These are phyloP conservation scores for Sturmia bella DNA, from an alignment of 2,888 invertebrate species.

Conservation along the genomic window DNA sequence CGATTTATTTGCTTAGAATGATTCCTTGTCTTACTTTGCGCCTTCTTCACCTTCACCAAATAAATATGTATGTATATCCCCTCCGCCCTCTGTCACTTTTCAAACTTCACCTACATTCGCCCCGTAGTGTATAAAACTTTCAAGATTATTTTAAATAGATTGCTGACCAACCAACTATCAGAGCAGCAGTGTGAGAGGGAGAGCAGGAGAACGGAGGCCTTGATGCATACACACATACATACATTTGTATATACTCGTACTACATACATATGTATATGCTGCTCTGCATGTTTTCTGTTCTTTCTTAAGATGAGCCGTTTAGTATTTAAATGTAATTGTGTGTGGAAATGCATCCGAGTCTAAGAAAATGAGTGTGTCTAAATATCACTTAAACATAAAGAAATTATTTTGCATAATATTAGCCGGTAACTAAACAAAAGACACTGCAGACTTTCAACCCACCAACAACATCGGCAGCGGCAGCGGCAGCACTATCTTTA, in stretches of 20 bases:
- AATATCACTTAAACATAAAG: no score
- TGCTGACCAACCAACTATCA: conserved; percentile 33
- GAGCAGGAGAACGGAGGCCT: no score
- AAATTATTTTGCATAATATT: conserved; percentile 67
- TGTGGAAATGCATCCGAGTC: not conserved
- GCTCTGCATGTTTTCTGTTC: conserved; percentile 5
- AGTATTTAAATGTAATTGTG: conserved; percentile 29
- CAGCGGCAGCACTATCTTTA: not conserved
- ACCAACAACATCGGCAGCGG: conserved; percentile 11
- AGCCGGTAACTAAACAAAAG: conserved; percentile 54
- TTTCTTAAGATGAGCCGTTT: conserved; percentile 12
- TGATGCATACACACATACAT: no score
- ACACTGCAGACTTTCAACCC: not conserved
- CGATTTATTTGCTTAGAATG: conserved; percentile 74
- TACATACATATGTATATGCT: not conserved
- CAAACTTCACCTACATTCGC: conserved; percentile 14
- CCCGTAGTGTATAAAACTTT: conserved; percentile 22
- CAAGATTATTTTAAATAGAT: conserved; percentile 51
- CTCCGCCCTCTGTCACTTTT: conserved; percentile 9
- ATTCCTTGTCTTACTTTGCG: conserved; percentile 62
- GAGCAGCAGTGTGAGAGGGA: not conserved
- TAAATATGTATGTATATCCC: not conserved
- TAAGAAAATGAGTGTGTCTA: conserved; percentile 10
- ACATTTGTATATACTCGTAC: no score
- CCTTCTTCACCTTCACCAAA: conserved; percentile 42